Base-by-base conservation (phyloP, 35 echinoderm and acorn worm genomes). In the Acanthaster planci region DNA sequence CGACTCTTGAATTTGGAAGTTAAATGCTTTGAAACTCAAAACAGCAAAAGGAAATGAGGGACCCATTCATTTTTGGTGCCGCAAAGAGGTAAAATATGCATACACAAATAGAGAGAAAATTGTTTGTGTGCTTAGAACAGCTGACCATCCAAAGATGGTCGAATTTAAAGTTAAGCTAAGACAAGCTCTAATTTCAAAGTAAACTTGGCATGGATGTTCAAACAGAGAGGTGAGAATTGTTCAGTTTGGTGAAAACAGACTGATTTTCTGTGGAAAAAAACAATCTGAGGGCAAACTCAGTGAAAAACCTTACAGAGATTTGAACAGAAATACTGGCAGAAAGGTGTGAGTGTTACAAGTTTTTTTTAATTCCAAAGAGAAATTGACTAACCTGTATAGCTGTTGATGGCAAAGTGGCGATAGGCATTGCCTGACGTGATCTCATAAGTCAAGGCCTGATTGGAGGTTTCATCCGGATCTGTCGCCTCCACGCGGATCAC, bases 311-410 rank as follows among this genome's bases (percentile, higher is more conserved):
- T n/a, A n/a, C n/a, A n/a, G n/a, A n/a, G n/a, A n/a, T n/a, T n/a
- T n/a, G n/a, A n/a, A n/a, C n/a, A n/a, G n/a, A n/a, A n/a, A n/a
- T n/a, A n/a, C n/a, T n/a, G n/a, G n/a, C n/a, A n/a, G n/a, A n/a
- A n/a, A n/a, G n/a, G n/a, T n/a, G n/a, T n/a, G n/a, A n/a, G n/a
- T n/a, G n/a, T n/a, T n/a, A n/a, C n/a, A n/a, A n/a, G n/a, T n/a
- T n/a, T n/a, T n/a, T n/a, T n/a, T n/a, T n/a, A n/a, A n/a, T n/a
- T n/a, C n/a, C 42, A 26, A 86, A n/a, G 27, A 42, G 37, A 36
- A n/a, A n/a, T n/a, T n/a, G n/a, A 55, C 87, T 86, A 80, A 97
- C 95, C 95, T 87, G 95, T 93, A 19, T 26, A 38, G 38, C 47
- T 44, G 77, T 97, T 80, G 35, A 97, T 97, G 9, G 85, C 55